Evolutionary conservation across 2,113 vertebrate genomes (phyloP), one percentile per base, ranked within the genome.

Genomic region (Sclerurus mexicanus): DNA sequence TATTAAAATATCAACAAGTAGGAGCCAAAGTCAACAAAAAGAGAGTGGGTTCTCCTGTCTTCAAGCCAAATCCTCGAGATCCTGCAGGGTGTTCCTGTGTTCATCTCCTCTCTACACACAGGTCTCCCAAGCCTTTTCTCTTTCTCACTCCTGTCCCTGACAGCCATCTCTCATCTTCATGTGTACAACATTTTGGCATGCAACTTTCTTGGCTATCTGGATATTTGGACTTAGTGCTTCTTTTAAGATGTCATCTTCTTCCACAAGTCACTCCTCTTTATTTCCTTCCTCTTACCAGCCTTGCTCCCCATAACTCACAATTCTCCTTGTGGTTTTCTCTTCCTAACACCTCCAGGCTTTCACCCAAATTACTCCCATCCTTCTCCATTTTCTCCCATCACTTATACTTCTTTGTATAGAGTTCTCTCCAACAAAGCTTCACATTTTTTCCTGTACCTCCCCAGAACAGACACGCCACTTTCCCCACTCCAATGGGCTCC

Each of bases 1-100:
- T 95, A 97, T 97, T 97, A 94, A 97, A 97, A 42, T 89, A 96
- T 89, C 92, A 96, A 89, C 62, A 82, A 66, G 87, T 73, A 80
- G 71, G 33, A 95, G 95, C 87, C 90, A 95, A 95, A 94, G 71
- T 83, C 96, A 94, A 96, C 73, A 93, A 92, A 94, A 92, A 17
- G 8, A 79, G 86, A 95, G 93, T 71, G 94, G 87, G 89, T 62
- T 90, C 62, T 87, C 69, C 50, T 72, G 68, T 72, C 30, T 66
- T 77, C 44, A 58, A 82, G 86, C 85, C 79, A 93, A 94, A 90
- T 68, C 22, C 44, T 63, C 35, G 31, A 73, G 46, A 64, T 63
- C 31, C 44, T 85, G 31, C 35, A 77, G 44, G 56, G 66, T 83
- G 66, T 67, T 82, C 40, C 56, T 37, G 33, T 33, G 25, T 19